Evolutionary conservation across 1,140 invertebrate genomes (phyloP), one percentile per base, ranked within the genome.

Genomic region (Pararge aegeria): DNA sequence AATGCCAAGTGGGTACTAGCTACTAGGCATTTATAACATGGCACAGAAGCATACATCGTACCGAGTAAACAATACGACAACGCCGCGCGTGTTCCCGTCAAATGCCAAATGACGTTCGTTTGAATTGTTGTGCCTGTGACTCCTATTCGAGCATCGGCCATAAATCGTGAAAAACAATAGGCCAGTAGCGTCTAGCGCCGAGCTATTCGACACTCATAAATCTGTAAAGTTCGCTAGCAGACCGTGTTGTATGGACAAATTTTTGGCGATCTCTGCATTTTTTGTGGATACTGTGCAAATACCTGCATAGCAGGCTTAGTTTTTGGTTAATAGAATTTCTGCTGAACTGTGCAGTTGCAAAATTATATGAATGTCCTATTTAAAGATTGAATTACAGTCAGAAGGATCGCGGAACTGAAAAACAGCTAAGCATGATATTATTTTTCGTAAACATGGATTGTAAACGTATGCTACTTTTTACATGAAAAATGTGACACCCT

Each of bases 131-230:
- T 72, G 68, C 72, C 59, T 55, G 52, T 63, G 66, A 59, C 61
- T 73, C 55, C 68, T 65, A 64, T 68, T 68, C 60, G 55, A 57
- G 53, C 52, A 60, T 24, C 20, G 44, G 59, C 63, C 60, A 75
- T 80, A 80, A 75, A 80, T 80, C 64, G 64, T 55, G 66, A 70
- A 69, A 78, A 73, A 78, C 77, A 80, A 80, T 78, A 66, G 75
- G 50, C 57, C 60, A 67, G 56, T n/a, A 46, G 44, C 44, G 18
- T 46, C 38, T 51, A 53, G 48, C 64, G 64, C 57, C 65, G 34
- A 18, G 29, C 37, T 46, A 48, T 54, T 61, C 58, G 16, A 55
- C 7, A 24, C 30, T 21, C 69, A 77, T 80, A 80, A 80, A 80
- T 80, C 77, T 77, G 55, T 60, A 34, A 34, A 59, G 19, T 46